Percentiles rank a stretch among this genome's conserved stretches.
Conservation (phyloP, 2,113 vertebrate species). For the Salminus brasiliensis region DNA sequence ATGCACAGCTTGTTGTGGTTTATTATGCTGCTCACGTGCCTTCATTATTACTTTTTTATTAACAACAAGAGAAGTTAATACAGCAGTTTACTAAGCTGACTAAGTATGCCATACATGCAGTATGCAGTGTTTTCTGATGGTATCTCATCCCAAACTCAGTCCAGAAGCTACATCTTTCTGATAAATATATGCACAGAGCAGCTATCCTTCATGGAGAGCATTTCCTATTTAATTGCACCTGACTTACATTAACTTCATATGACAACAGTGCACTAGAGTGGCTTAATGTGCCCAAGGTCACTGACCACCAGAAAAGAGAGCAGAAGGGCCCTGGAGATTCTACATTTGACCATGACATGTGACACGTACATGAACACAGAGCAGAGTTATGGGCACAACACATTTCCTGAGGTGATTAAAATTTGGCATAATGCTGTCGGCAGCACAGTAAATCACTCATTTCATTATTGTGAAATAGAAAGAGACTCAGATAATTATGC, state of each 20-base stretch:
- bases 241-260: too few species aligned
- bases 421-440: slow-evolving; percentile 42
- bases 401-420: slow-evolving; percentile 46
- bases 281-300: neutral
- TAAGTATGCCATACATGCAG: too few species aligned
- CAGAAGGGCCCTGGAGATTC: neutral
- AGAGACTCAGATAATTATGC: neutral
- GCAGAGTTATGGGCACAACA: slow-evolving; percentile 22
- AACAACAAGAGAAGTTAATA: too few species aligned
- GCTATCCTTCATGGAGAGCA: neutral
- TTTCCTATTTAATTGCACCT: too few species aligned
- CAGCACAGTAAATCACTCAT: slow-evolving; percentile 49
- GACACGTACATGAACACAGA: slow-evolving; percentile 14
- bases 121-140: too few species aligned
- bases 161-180: too few species aligned
- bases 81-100: too few species aligned
- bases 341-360: neutral
- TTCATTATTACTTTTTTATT: too few species aligned
- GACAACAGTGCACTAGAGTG: neutral
- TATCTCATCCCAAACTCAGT: too few species aligned
- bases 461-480: neutral
- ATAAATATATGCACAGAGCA: neutral
- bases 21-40: too few species aligned
- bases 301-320: neutral
- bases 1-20: too few species aligned